Percentiles rank a stretch among this genome's conserved stretches.
Evolutionary conservation across 2,888 invertebrate species (phyloP).

Genomic region (Biston stratarius): DNA sequence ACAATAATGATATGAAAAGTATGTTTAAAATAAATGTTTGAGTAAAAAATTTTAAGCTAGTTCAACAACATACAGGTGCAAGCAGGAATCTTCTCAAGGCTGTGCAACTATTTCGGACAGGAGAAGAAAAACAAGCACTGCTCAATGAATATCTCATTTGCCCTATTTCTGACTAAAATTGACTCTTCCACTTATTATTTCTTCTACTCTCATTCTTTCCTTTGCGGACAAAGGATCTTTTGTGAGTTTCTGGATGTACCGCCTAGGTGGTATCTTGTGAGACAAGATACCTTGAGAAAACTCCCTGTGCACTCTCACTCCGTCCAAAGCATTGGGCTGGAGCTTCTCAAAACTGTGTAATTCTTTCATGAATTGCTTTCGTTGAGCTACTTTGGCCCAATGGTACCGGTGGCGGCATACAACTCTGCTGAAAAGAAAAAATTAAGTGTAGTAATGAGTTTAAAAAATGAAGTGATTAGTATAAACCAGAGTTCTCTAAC

Average conservation of each 20-base stretch:
- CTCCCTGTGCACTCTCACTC: conserved; percentile 88
- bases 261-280: conserved; percentile 76
- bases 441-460: background rate
- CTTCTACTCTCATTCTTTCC: conserved; percentile 78
- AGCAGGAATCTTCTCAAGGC: too few relatives aligned
- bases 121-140: background rate
- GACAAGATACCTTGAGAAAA: conserved; percentile 87
- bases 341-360: conserved; percentile 87
- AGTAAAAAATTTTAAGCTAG: background rate
- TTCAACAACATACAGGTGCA: too few relatives aligned
- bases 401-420: conserved; percentile 88
- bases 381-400: conserved; percentile 80
- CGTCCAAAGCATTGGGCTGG: conserved; percentile 88
- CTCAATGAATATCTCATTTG: conserved; percentile 2
- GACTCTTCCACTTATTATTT: conserved; percentile 74
- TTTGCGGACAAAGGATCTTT: conserved; percentile 72
- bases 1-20: too few relatives aligned
- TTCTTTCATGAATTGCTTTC: conserved; percentile 87
- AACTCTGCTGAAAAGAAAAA: conserved; percentile 81
- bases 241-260: conserved; percentile 77
- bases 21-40: too few relatives aligned
- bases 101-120: background rate
- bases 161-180: conserved; percentile 64
- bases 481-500: too few relatives aligned
- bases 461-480: background rate